phyloP scores from a whole-genome alignment of 2,888 invertebrate genomes.

The Metallyticus violacea region DNA sequence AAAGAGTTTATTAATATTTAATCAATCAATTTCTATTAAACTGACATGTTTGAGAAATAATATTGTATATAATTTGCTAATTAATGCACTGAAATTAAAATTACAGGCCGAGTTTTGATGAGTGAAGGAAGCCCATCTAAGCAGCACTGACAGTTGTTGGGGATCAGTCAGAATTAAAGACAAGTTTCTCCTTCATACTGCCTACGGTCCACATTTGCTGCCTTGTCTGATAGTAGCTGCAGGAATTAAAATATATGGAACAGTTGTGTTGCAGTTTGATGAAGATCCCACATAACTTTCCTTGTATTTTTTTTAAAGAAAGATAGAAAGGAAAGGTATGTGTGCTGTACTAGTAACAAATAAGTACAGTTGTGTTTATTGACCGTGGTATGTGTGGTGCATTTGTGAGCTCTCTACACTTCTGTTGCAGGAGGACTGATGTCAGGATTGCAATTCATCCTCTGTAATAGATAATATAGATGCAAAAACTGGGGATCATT shows the following conservation, averaged over 20 bases:
- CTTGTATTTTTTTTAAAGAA: not conserved
- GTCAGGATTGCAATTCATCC: not conserved
- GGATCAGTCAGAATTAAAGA: constrained; percentile 1
- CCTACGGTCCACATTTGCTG: constrained; percentile 1
- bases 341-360: too few species aligned
- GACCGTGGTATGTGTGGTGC: too few species aligned
- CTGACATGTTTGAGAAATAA: too few species aligned
- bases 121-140: constrained; percentile 15
- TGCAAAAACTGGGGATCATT: not conserved
- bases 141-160: constrained; percentile 29
- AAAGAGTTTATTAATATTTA: too few species aligned
- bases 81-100: not conserved
- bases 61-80: too few species aligned
- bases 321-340: too few species aligned
- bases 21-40: too few species aligned
- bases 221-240: not conserved
- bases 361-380: too few species aligned
- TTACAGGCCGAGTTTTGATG: constrained; percentile 12
- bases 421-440: not conserved
- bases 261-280: not conserved
- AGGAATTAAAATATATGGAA: too few species aligned
- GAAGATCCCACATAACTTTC: too few species aligned
- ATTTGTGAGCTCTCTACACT: not conserved
- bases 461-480: not conserved
- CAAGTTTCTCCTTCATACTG: constrained; percentile 2